Evolutionary conservation across 2,113 vertebrate species (phyloP).

Genomic region (Marcusenius ussheri): DNA sequence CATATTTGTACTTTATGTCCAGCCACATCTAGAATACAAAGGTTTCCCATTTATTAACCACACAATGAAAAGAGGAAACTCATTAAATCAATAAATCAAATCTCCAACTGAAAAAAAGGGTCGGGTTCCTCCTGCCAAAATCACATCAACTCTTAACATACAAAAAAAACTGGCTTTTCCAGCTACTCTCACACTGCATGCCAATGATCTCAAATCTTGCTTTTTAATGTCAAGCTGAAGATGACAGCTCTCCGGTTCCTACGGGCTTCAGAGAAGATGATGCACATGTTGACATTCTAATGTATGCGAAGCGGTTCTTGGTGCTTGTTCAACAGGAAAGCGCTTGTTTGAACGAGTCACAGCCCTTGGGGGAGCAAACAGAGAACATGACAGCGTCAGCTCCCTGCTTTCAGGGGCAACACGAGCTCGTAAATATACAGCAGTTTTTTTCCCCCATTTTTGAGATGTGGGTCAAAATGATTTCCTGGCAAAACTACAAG

Average conservation of each 20-base stretch:
- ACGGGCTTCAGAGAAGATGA: not conserved
- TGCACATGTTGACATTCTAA: not conserved
- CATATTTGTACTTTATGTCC: not conserved
- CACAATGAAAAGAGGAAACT: not conserved
- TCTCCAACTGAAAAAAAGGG: conserved; percentile 11
- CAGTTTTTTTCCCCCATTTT: not conserved
- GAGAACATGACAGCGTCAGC: not conserved
- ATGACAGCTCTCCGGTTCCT: not conserved
- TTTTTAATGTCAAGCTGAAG: not conserved
- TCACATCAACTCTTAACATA: not conserved
- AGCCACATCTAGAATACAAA: not conserved
- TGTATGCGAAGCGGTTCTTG: not conserved
- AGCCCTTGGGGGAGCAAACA: not conserved
- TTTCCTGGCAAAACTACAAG: not conserved
- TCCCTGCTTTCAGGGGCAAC: not conserved
- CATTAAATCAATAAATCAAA: conserved; percentile 15
- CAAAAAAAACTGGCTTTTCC: not conserved
- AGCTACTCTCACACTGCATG: not conserved
- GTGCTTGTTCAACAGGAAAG: conserved; percentile 4
- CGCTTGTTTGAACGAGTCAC: not conserved
- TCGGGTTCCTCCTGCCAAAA: not conserved
- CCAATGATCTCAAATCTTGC: not conserved
- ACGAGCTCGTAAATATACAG: not conserved
- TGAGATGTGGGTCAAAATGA: not conserved
- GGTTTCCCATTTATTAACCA: not conserved